Evolutionary conservation across 2,888 invertebrate genomes (phyloP), one percentile per base, ranked within the genome.

Genomic region (Apoda limacodes): DNA sequence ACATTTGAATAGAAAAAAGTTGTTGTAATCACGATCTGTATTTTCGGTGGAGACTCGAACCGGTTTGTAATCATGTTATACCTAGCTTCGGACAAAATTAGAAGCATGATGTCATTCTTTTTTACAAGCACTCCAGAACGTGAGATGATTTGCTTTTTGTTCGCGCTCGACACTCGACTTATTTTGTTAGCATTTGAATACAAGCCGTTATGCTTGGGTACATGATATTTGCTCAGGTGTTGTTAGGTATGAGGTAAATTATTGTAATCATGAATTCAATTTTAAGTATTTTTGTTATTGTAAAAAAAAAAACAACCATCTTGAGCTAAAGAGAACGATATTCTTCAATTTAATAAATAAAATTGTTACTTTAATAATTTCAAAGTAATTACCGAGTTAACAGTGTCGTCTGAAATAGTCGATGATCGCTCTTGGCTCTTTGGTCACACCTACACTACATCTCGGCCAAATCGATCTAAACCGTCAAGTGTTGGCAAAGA

Each of bases 61-160:
- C n/a, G n/a, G n/a, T n/a, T n/a, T n/a, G n/a, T n/a, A n/a, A n/a
- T n/a, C n/a, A n/a, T n/a, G n/a, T n/a, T n/a, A n/a, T n/a, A n/a
- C n/a, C n/a, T n/a, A n/a, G 5, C 50, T 53, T 39, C 40, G 51
- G 43, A 43, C 50, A 46, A 59, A 61, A 55, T 53, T 54, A 59
- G 50, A 46, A 48, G 52, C 46, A 55, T 72, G 75, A 70, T 68
- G 67, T 72, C 68, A 74, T 67, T 48, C 51, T 62, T 75, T 72
- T 71, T 69, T 68, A 66, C 56, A 35, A 46, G 46, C 46, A 49
- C 55, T 55, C 50, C 52, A 57, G 62, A 62, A 66, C 64, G 63
- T 46, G 58, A 66, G 59, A 63, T 63, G 62, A 60, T 62, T 61
- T 56, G 59, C 55, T 71, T 71, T 74, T 75, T 74, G 65, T 66